Base-by-base conservation (phyloP, 2,113 vertebrate genomes). In the Cyprinodon brontotheroides region DNA sequence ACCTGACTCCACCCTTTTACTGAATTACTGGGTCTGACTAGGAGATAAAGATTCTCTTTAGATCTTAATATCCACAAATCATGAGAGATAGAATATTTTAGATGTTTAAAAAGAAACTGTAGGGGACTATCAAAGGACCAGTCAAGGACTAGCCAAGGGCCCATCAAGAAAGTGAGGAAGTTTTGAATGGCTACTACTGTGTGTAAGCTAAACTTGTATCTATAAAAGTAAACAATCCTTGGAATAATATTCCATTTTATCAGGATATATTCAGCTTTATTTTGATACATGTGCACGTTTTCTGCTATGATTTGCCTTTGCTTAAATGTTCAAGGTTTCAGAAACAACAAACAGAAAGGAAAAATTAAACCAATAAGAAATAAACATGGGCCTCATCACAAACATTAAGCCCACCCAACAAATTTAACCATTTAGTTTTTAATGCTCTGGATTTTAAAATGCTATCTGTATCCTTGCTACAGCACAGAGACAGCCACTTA, bases 401-500 rank as follows among this genome's bases (percentile, higher is more conserved):
- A 22, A 47, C 17, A 65, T 69, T 61, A 72, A 29, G 62, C 57
- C 72, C 50, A 77, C 41, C 59, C 45, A 65, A 73, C 65, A 84
- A 74, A 72, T 87, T 65, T 50, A 36, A 41, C 29, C 61, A 75
- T 82, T 82, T 65, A 79, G 74, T 72, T 82, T 75, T 66, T 61
- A 79, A 65, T 78, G 66, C 50, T 77, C 73, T 78, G 75, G 68
- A 84, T 88, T 74, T 83, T 57, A 81, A 87, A 90, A 86, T 83
- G 74, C 70, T 80, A 79, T 89, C 67, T 84, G 79, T 80, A 85
- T 87, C 78, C 77, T 79, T 67, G 83, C 75, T 22, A 79, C 83
- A 72, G 90, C 83, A 84, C 67, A 81, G 84, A 91, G 86, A 87
- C 91, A 94, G 88, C 92, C 90, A 92, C 87, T 91, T 92, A 92